Percentiles rank a stretch among this genome's conserved stretches.
phyloP scores from a whole-genome alignment of 2,797 vertebrate genomes.

The Ara ararauna region DNA sequence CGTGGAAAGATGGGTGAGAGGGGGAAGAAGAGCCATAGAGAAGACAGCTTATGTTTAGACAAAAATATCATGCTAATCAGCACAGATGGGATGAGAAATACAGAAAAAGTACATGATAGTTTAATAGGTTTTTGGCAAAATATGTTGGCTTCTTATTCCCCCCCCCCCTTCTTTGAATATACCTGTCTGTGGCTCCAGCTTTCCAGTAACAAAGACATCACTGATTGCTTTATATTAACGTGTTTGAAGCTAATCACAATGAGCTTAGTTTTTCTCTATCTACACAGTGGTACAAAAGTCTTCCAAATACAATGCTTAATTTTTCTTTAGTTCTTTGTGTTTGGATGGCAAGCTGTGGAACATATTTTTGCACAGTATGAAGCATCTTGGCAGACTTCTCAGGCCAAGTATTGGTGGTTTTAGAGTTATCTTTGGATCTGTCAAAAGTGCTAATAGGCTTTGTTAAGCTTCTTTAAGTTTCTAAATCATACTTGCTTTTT shows the following conservation, averaged over 20 bases:
- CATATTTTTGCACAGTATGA: slow-evolving; percentile 86
- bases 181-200: slow-evolving; percentile 69
- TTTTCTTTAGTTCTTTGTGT: slow-evolving; percentile 80
- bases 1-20: slow-evolving; percentile 75
- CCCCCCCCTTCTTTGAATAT: slow-evolving; percentile 41
- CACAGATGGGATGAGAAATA: slow-evolving; percentile 85
- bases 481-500: slow-evolving; percentile 81
- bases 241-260: slow-evolving; percentile 44
- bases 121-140: slow-evolving; percentile 82
- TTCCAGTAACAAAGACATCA: slow-evolving; percentile 48
- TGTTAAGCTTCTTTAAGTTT: slow-evolving; percentile 82
- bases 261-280: slow-evolving; percentile 43
- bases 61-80: slow-evolving; percentile 86
- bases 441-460: slow-evolving; percentile 85
- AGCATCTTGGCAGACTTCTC: slow-evolving; percentile 83
- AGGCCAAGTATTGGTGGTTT: slow-evolving; percentile 82
- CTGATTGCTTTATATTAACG: neutral
- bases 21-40: slow-evolving; percentile 77
- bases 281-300: slow-evolving; percentile 21
- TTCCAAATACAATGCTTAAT: slow-evolving; percentile 76
- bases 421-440: slow-evolving; percentile 84
- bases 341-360: slow-evolving; percentile 84
- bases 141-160: slow-evolving; percentile 46
- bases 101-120: slow-evolving; percentile 82
- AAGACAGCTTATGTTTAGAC: slow-evolving; percentile 86